Percentiles rank a stretch among this genome's conserved stretches.
Evolutionary conservation across 2,113 vertebrate genomes (phyloP).

Genomic region (Xiphophorus hellerii): DNA sequence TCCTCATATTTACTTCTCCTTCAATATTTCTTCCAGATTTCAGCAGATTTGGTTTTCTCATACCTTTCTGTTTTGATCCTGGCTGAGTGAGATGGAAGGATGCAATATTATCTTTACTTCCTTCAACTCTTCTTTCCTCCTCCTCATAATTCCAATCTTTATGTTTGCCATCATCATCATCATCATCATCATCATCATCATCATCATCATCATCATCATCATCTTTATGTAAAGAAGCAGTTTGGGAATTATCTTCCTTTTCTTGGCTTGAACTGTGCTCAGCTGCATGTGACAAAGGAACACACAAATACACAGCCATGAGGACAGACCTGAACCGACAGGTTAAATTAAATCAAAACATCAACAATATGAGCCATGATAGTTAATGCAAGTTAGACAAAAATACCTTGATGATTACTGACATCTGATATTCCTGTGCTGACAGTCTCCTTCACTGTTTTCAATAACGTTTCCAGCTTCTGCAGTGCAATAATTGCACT

Average conservation of each 20-base stretch:
- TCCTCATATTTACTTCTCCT: not conserved
- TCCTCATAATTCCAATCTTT: not conserved
- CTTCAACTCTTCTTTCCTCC: slow-evolving; percentile 4
- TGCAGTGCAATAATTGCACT: slow-evolving; percentile 60
- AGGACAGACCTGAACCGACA: slow-evolving; percentile 4
- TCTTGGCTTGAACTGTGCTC: slow-evolving; percentile 15
- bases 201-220: not conserved
- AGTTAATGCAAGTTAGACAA: not conserved
- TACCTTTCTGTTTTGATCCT: slow-evolving; percentile 52
- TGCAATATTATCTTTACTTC: slow-evolving; percentile 3
- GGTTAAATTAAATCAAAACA: not conserved
- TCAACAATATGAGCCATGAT: not conserved
- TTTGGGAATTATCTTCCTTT: not conserved
- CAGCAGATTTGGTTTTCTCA: slow-evolving; percentile 8
- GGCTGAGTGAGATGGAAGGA: slow-evolving; percentile 3
- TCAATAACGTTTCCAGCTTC: slow-evolving; percentile 75
- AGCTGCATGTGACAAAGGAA: slow-evolving; percentile 44
- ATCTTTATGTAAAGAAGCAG: not conserved
- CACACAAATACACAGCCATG: slow-evolving; percentile 30
- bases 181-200: not conserved
- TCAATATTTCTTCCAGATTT: slow-evolving; percentile 8
- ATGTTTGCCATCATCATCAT: not conserved
- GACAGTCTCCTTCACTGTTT: slow-evolving; percentile 65
- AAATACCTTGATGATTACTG: slow-evolving; percentile 69
- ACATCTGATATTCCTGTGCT: slow-evolving; percentile 51